Conservation (phyloP, 2,888 invertebrate species). For the Drosophila limbata region DNA sequence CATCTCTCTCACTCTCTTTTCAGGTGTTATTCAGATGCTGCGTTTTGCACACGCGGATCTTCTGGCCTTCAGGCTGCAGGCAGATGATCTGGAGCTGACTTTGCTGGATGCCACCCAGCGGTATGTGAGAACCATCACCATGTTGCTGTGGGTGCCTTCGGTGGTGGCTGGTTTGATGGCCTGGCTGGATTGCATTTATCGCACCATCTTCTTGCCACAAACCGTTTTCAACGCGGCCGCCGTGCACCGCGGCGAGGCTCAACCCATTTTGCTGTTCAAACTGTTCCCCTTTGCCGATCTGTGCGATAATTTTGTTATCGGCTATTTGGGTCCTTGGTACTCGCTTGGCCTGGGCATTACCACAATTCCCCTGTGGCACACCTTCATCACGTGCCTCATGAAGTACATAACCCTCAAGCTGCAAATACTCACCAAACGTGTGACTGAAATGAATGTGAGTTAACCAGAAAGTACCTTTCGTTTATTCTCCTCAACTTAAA, state of each 20-base stretch:
- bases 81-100: constrained; percentile 59
- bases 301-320: constrained; percentile 64
- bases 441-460: constrained; percentile 76
- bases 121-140: constrained; percentile 63
- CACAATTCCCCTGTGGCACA: constrained; percentile 79
- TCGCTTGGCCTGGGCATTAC: constrained; percentile 67
- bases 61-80: constrained; percentile 41
- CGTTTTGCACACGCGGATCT: constrained; percentile 63
- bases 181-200: constrained; percentile 70
- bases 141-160: constrained; percentile 65
- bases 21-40: constrained; percentile 68
- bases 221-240: constrained; percentile 70
- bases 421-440: constrained; percentile 65
- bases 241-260: constrained; percentile 65
- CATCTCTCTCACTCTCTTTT: neutral
- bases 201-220: constrained; percentile 67
- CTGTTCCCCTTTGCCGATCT: constrained; percentile 78
- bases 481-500: neutral
- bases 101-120: constrained; percentile 55
- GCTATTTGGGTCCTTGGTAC: constrained; percentile 70
- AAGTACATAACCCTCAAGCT: constrained; percentile 74
- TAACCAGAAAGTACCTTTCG: neutral
- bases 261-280: constrained; percentile 70
- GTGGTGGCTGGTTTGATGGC: constrained; percentile 65
- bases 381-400: constrained; percentile 78